A percentile compares a stretch with the other conserved stretches of the same genome.
Evolutionary conservation across 2,113 vertebrate genomes (phyloP).

Genomic region (Hepsetus odoe): DNA sequence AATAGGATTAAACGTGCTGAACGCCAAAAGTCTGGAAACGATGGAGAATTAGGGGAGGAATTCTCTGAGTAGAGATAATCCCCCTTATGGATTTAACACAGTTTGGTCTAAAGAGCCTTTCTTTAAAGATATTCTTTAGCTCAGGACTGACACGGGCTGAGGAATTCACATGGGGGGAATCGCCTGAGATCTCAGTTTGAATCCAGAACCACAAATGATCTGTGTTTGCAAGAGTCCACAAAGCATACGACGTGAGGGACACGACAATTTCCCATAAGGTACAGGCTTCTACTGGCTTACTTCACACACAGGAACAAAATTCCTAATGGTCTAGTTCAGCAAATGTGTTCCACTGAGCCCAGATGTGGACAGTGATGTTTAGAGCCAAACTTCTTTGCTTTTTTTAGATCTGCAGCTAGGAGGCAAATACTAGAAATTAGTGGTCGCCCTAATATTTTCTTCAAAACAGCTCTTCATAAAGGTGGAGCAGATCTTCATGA

Average conservation of each 20-base stretch:
- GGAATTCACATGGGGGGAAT: slow-evolving; percentile 44
- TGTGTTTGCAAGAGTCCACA: not conserved
- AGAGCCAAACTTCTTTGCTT: too few relatives aligned
- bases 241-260: not conserved
- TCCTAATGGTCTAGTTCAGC: too few relatives aligned
- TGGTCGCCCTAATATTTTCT: too few relatives aligned
- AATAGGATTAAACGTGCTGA: slow-evolving; percentile 87
- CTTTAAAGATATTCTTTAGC: slow-evolving; percentile 62
- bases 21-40: slow-evolving; percentile 79
- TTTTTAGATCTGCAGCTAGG: too few relatives aligned
- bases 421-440: too few relatives aligned
- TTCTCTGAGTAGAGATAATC: slow-evolving; percentile 77
- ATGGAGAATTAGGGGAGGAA: slow-evolving; percentile 67
- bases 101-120: slow-evolving; percentile 59
- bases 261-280: not conserved
- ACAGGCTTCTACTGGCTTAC: not conserved
- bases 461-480: too few relatives aligned
- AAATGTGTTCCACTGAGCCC: too few relatives aligned
- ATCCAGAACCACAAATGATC: not conserved
- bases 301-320: too few relatives aligned
- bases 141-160: slow-evolving; percentile 48
- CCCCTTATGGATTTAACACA: slow-evolving; percentile 69
- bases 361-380: too few relatives aligned
- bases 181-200: slow-evolving; percentile 8
- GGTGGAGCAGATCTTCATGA: too few relatives aligned